These are phyloP conservation scores for Philypnodon macrostomus DNA, from an alignment of 2,797 vertebrate species.

Conservation along the genomic window DNA sequence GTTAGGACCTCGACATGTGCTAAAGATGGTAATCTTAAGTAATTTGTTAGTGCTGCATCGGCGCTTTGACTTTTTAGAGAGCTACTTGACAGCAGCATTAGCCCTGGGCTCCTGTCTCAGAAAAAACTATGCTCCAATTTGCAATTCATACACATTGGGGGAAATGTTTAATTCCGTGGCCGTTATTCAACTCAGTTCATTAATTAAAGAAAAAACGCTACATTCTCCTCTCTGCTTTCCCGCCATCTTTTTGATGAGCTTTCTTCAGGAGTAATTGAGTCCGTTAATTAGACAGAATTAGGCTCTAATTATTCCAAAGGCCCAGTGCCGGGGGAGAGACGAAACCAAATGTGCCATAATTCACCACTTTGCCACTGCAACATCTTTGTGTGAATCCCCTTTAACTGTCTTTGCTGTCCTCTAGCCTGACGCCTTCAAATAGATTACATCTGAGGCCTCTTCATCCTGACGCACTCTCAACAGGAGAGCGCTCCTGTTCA, in stretches of 20 bases:
- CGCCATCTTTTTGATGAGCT: conserved; percentile 82
- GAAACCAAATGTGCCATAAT: conserved; percentile 73
- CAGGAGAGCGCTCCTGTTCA: conserved; percentile 70
- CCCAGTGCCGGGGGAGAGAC: conserved; percentile 72
- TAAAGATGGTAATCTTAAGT: conserved; percentile 77
- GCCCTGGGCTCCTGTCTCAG: conserved; percentile 72
- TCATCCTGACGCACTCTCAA: conserved; percentile 67
- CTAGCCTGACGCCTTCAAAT: conserved; percentile 70
- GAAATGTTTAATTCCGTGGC: conserved; percentile 79
- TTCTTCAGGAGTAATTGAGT: conserved; percentile 83
- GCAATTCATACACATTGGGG: conserved; percentile 81
- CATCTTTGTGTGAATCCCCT: conserved; percentile 63
- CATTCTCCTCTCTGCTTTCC: conserved; percentile 74
- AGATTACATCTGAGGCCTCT: conserved; percentile 74
- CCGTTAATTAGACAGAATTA: conserved; percentile 85
- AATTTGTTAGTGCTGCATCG: conserved; percentile 79
- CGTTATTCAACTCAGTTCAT: conserved; percentile 83
- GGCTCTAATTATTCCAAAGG: conserved; percentile 81
- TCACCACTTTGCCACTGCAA: conserved; percentile 66
- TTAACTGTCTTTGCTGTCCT: conserved; percentile 76
- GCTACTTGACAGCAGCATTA: conserved; percentile 78
- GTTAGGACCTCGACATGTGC: conserved; percentile 73
- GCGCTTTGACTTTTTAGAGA: conserved; percentile 78
- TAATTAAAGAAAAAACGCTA: conserved; percentile 78
- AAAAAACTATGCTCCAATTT: conserved; percentile 71